Evolutionary conservation across 2,797 vertebrate species (phyloP).

Genomic region (Psittacula derbiana): DNA sequence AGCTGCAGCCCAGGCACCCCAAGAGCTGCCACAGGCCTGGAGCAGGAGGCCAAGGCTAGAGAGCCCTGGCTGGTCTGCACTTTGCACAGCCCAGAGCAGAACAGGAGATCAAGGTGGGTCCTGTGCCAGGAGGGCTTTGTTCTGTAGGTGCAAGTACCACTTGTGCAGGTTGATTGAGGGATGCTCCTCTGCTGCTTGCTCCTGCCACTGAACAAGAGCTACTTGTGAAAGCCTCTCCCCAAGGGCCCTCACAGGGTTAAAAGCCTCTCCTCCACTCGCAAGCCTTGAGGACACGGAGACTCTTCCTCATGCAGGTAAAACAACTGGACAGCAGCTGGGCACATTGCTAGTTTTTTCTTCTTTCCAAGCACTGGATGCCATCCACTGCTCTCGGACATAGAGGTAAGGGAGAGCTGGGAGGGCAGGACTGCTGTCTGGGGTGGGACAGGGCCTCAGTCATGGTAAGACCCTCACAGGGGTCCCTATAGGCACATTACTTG

Average conservation of each 20-base stretch:
- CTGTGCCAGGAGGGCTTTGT: neutral
- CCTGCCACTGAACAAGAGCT: neutral
- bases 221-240: neutral
- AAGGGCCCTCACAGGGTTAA: neutral
- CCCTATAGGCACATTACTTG: rapidly evolving
- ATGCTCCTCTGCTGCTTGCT: neutral
- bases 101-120: neutral
- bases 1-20: neutral
- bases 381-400: neutral
- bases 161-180: neutral
- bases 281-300: neutral
- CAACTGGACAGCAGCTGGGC: neutral
- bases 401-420: neutral
- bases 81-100: neutral
- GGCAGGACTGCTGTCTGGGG: neutral
- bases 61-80: neutral
- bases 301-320: neutral
- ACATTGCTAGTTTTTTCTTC: neutral
- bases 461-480: neutral
- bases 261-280: neutral
- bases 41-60: neutral
- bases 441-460: neutral
- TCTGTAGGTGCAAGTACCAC: neutral
- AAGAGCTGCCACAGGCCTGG: neutral
- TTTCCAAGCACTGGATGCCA: neutral